Evolutionary conservation across 2,113 vertebrate species (phyloP).

Genomic region (Cyprinus carpio): DNA sequence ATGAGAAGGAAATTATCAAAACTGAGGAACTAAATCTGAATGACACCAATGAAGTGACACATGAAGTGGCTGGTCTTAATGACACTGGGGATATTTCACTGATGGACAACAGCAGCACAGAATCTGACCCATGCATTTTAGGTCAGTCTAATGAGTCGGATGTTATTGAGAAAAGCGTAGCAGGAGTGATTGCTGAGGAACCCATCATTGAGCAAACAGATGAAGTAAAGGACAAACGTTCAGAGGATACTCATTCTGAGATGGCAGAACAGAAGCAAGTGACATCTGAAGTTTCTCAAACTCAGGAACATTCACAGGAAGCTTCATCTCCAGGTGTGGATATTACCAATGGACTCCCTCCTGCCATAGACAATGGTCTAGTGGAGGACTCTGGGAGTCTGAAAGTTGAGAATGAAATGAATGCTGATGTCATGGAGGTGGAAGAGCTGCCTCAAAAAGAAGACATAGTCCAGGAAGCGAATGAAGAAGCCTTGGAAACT

Average conservation of each 20-base stretch:
- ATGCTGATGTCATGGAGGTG: not conserved
- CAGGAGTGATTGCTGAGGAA: constrained; percentile 7
- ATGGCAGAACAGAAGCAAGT: constrained; percentile 12
- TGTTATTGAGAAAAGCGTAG: not conserved
- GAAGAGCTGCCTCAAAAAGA: not conserved
- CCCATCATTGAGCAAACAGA: not conserved
- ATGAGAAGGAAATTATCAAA: not conserved
- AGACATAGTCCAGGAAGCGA: not conserved
- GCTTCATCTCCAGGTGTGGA: constrained; percentile 4
- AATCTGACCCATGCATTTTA: not conserved
- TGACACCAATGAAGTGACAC: not conserved
- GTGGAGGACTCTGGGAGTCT: not conserved
- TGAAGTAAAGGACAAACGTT: constrained; percentile 4
- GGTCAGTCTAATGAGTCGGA: not conserved
- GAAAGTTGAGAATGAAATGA: not conserved
- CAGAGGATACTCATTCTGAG: not conserved
- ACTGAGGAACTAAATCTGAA: not conserved
- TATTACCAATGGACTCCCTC: constrained; percentile 2
- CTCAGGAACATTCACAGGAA: constrained; percentile 40
- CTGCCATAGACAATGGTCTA: constrained; percentile 22
- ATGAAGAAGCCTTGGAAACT: not conserved
- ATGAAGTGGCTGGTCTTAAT: not conserved
- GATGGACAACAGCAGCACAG: not conserved
- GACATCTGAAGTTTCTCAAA: constrained; percentile 6
- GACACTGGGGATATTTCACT: not conserved